These are phyloP conservation scores for Microcebus murinus DNA, from an alignment of 2,113 vertebrate genomes.

Conservation along the genomic window DNA sequence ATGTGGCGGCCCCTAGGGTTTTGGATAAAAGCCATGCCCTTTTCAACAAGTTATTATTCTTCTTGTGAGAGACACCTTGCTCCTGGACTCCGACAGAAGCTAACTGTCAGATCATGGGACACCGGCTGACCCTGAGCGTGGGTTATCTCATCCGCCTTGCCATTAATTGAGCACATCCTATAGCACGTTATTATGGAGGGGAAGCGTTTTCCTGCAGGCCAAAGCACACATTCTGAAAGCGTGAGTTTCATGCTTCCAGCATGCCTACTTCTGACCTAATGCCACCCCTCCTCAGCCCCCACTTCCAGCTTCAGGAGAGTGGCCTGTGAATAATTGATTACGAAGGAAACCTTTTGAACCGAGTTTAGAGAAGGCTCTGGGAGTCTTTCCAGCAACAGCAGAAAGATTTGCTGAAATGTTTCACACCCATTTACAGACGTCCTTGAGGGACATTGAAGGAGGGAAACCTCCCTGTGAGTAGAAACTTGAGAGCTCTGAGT, in stretches of 20 bases:
- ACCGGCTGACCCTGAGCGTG: neutral
- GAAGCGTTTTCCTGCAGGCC: neutral
- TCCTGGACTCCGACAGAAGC: neutral
- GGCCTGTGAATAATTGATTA: neutral
- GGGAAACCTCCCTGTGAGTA: neutral
- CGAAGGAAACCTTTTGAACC: neutral
- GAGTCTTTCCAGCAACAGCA: neutral
- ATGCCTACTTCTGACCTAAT: neutral
- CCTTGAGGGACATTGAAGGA: neutral
- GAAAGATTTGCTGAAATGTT: neutral
- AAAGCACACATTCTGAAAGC: neutral
- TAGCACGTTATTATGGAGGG: neutral
- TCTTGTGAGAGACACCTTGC: neutral
- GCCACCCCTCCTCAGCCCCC: neutral
- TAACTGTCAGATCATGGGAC: neutral
- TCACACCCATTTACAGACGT: neutral
- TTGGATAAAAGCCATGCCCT: slow-evolving; percentile 21
- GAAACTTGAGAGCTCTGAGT: neutral
- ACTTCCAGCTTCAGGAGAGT: neutral
- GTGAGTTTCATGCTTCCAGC: neutral
- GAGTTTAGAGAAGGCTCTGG: neutral
- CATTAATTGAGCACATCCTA: neutral
- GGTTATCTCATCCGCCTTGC: neutral
- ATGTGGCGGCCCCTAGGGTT: neutral
- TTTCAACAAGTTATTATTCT: neutral